Base-by-base conservation (phyloP, 2,797 vertebrate species). In the Gastrophryne carolinensis region DNA sequence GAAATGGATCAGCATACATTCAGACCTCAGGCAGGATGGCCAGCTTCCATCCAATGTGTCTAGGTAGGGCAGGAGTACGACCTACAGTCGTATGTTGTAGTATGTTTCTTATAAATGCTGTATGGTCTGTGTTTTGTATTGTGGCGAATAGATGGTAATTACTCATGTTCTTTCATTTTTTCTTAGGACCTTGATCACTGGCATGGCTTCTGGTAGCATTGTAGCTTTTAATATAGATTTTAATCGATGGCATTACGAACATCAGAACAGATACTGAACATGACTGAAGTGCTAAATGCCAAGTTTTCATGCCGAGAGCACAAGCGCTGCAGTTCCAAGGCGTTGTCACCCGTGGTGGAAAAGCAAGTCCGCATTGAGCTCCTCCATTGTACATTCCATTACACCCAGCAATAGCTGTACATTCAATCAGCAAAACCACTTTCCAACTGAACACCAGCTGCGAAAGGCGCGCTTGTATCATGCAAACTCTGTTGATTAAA, bases 151-250 rank as follows among this genome's bases (percentile, higher is more conserved):
- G 23, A 11, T 10, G 24, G 47, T 26, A 8, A 7, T 29, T 30
- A 26, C 56, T 29, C 34, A n/a, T 12, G 10, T 37, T 21, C 1
- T 60, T 12, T 52, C 4, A 30, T 63, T 26, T 44, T 49, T 4
- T 74, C 61, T 24, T 85, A 99, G 97, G 93, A 99, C 97, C 74
- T 89, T 99, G 89, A 95, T 98, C 84, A 99, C 96, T 0, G 97
- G 97, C 81, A 99, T 99, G 97, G 96, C 96, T 39, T 99, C 97
- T 67, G 97, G 97, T 73, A 99, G 97, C 85, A 97, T 98, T 8
- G 97, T 99, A 87, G 97, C 97, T 81, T 98, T 99, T 87, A 98
- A 99, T 90, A 99, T 99, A 80, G 97, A 99, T 90, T 98, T 99
- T 89, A 99, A 98, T 87, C 93, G 96, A 80, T 99, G 97, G 97